Base-by-base conservation (phyloP, 1,140 invertebrate species). In the Cydia strobilella region DNA sequence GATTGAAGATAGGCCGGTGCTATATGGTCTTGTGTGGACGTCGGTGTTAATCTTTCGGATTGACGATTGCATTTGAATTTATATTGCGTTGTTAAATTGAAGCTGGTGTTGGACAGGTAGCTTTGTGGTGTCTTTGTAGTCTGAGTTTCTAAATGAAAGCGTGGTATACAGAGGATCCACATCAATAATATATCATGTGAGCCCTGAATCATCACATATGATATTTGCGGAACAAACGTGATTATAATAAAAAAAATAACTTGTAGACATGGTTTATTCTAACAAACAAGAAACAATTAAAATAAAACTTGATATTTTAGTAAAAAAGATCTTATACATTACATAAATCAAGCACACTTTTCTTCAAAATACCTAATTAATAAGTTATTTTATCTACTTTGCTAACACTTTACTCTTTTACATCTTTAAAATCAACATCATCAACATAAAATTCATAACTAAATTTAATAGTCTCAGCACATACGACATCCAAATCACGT, bases 41-140 rank as follows among this genome's bases (percentile, higher is more conserved):
- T 23, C n/a, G n/a, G 65, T 69, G 65, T 69, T 69, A 69, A 69
- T 69, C 65, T 69, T 69, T 69, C 65, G 65, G 27, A 69, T 69
- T 69, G 65, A 69, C 65, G 65, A 69, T 35, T 31, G 65, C 65
- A 69, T 69, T 69, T 69, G 65, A 69, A 69, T 69, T 39, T 69
- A 69, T 69, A 69, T 69, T 69, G 65, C 65, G 65, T 39, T 69
- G 65, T 69, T 69, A 69, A 69, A 69, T 69, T 69, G 31, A 69
- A 69, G 65, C 42, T 31, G 63, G 65, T 69, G 35, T 66, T 35
- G 51, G 20, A 23, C 54, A 12, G 54, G 18, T 48, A 48, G 45
- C 12, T 48, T 48, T 48, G n/a, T 54, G 0, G 51, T 18, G 20
- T 23, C n/a, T 51, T 6, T 51, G 15, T 51, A 51, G n/a, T 51